Base-by-base conservation (phyloP, 1,140 invertebrate species). In the Pteromalus puparum region DNA sequence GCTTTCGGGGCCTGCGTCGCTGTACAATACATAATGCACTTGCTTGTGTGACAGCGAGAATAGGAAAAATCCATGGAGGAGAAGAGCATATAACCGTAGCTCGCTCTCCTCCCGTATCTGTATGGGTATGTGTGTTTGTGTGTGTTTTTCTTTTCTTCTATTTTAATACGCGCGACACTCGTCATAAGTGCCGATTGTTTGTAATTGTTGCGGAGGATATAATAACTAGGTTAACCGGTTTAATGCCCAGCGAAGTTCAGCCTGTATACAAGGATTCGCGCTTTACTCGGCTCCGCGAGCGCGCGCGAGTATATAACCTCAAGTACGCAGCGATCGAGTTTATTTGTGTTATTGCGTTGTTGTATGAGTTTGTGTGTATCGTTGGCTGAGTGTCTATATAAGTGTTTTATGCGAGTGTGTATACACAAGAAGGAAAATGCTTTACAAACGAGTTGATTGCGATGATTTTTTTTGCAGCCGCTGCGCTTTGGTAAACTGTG, bases 241-340 rank as follows among this genome's bases (percentile, higher is more conserved):
- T 92, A 92, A 92, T 92, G 92, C 92, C 92, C 92, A 92, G 92
- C 91, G 91, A 92, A 92, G 88, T 90, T 88, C 90, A 91, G 88
- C 91, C 88, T 91, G 90, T 90, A 65, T 82, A 73, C 48, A 68
- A 78, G 67, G 68, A 70, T 65, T 77, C 42, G 70, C 68, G 74
- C 84, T 61, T 61, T 61, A 67, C 46, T 72, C 72, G 70, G 26
- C 61, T 81, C 53, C 15, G 24, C 10, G 76, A n/a, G 6, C 5
- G 30, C 72, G 21, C 30, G 30, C 30, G 30, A 34, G n/a, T n/a
- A n/a, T 68, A 13, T 68, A 72, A 73, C 38, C 42, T 73, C 18
- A n/a, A 70, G 48, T 72, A 34, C 13, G 48, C 24, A 46, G 24
- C 26, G 2, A 13, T 53, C 18, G 21, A 61, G 53, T 61, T 61